Conservation (phyloP, 2,888 invertebrate genomes). For the Drosophila peninsularis region DNA sequence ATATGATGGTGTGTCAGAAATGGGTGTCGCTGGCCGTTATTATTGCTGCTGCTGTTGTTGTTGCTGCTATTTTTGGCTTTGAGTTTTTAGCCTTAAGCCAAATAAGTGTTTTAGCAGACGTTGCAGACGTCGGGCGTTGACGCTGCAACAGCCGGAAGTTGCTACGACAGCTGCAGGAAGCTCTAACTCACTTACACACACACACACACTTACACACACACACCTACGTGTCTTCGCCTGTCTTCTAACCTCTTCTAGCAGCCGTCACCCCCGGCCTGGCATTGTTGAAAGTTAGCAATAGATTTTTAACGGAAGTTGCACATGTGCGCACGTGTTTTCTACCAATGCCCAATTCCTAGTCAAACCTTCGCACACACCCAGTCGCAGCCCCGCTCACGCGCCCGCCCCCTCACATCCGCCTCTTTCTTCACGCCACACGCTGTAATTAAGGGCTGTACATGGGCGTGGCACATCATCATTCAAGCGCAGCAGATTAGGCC, state of each 20-base stretch:
- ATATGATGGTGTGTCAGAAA: slow-evolving; percentile 27
- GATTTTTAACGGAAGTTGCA: slow-evolving; percentile 82
- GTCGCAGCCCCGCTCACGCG: not conserved
- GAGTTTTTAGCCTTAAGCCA: slow-evolving; percentile 80
- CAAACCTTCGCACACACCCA: slow-evolving; percentile 13
- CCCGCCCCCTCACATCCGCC: not conserved
- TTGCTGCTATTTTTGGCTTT: slow-evolving; percentile 67
- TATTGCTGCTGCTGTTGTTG: slow-evolving; percentile 34
- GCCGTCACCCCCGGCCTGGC: slow-evolving; percentile 24
- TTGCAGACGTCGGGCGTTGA: slow-evolving; percentile 53
- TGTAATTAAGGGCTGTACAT: slow-evolving; percentile 68
- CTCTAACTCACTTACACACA: slow-evolving; percentile 79
- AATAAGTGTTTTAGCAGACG: slow-evolving; percentile 78
- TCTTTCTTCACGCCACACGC: slow-evolving; percentile 55
- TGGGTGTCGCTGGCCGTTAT: slow-evolving; percentile 23
- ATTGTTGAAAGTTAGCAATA: slow-evolving; percentile 81
- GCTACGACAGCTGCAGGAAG: slow-evolving; percentile 79
- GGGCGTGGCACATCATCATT: slow-evolving; percentile 80
- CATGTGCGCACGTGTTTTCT: slow-evolving; percentile 79
- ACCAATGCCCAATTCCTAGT: slow-evolving; percentile 41
- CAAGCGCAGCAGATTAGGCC: slow-evolving; percentile 78
- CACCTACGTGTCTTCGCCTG: slow-evolving; percentile 32
- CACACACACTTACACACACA: slow-evolving; percentile 61
- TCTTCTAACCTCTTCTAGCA: slow-evolving; percentile 11
- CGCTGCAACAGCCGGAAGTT: slow-evolving; percentile 74